A percentile compares a stretch with the other conserved stretches of the same genome.
Conservation (phyloP, 2,888 invertebrate species). For the Lycocerus yunnanus region DNA sequence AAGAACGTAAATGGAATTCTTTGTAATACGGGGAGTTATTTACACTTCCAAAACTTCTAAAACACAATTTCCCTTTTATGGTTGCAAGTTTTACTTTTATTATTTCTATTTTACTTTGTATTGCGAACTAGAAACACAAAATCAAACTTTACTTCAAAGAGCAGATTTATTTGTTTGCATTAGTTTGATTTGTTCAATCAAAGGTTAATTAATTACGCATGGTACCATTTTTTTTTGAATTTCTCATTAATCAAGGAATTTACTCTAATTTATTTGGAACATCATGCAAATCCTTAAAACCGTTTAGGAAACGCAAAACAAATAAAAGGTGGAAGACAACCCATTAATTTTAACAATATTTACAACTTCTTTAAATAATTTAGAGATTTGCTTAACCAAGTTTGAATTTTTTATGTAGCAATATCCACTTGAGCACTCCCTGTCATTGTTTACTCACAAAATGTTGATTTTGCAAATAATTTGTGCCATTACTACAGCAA, state of each 20-base stretch:
- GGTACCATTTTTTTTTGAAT: no score
- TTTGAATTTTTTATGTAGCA: not conserved
- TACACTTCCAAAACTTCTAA: slow-evolving; percentile 20
- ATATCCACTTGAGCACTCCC: not conserved
- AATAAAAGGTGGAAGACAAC: not conserved
- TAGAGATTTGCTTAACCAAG: not conserved
- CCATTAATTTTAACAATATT: not conserved
- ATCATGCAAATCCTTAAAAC: no score
- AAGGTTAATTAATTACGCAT: not conserved
- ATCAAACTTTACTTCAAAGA: slow-evolving; percentile 9
- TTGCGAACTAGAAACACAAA: slow-evolving; percentile 4
- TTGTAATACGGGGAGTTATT: slow-evolving; percentile 23
- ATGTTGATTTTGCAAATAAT: slow-evolving; percentile 1
- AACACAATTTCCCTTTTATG: slow-evolving; percentile 24
- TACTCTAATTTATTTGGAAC: no score
- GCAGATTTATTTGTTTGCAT: slow-evolving; percentile 8
- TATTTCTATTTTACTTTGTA: slow-evolving; percentile 9
- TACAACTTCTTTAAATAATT: not conserved
- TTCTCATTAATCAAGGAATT: not conserved
- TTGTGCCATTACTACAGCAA: not conserved
- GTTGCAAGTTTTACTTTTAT: slow-evolving; percentile 15
- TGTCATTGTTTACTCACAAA: not conserved
- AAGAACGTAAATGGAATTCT: slow-evolving; percentile 21
- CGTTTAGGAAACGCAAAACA: not conserved
- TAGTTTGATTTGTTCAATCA: not conserved